These are phyloP conservation scores for Limnephilus auricula DNA, from an alignment of 2,888 invertebrate species.

Conservation along the genomic window DNA sequence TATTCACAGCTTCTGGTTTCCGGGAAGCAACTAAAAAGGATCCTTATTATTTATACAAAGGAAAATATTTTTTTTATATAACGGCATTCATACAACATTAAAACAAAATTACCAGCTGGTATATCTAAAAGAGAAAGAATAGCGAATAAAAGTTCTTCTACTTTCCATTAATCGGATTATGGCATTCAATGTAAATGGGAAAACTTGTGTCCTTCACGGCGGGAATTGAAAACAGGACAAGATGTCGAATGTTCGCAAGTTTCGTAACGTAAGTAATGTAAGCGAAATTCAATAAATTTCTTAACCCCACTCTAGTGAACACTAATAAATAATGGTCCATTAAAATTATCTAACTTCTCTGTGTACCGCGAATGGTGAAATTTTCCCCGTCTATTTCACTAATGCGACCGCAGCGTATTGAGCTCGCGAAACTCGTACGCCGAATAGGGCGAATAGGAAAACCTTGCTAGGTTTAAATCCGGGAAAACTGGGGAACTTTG, in stretches of 20 bases:
- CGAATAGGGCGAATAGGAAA: neutral
- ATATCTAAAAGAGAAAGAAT: neutral
- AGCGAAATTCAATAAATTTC: conserved; percentile 29
- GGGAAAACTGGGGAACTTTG: neutral
- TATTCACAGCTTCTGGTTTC: neutral
- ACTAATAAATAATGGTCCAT: conserved; percentile 27
- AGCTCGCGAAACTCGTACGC: conserved; percentile 6
- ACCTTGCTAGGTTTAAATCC: neutral
- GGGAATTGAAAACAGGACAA: neutral
- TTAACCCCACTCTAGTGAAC: conserved; percentile 37
- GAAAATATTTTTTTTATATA: neutral
- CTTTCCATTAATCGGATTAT: neutral
- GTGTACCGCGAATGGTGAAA: conserved; percentile 9
- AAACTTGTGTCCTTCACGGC: neutral
- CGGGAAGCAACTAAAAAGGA: neutral
- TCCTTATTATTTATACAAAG: neutral
- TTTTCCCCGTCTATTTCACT: conserved; percentile 15
- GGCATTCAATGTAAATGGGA: neutral
- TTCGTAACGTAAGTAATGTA: neutral
- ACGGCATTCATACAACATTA: neutral
- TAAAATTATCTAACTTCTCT: conserved; percentile 27
- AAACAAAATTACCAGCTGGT: neutral
- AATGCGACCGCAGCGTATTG: conserved; percentile 42
- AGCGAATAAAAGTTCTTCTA: neutral
- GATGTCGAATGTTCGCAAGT: conserved; percentile 9